Evolutionary conservation across 2,888 invertebrate genomes (phyloP), one percentile per base, ranked within the genome.

Genomic region (Carabus problematicus): DNA sequence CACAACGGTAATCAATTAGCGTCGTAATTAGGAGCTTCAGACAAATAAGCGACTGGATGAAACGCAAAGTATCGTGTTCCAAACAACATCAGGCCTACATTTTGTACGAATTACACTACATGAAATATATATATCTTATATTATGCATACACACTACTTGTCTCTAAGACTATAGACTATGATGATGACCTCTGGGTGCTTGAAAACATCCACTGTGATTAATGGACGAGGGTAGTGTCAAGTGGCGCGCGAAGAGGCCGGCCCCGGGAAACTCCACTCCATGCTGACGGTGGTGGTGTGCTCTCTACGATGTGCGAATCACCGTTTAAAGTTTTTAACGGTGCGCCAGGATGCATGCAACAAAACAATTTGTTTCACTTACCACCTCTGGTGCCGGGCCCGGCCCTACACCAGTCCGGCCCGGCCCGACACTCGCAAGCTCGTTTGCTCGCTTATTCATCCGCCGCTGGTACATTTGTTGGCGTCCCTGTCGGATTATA

Each of bases 311-410:
- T 61, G 68, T 61, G 62, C 61, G 62, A 69, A 69, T 69, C 69
- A 55, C 62, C 62, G 69, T 56, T 61, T 62, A 66, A 61, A 69
- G 62, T 69, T 69, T 69, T 69, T 62, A 69, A 69, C 69, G 62
- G n/a, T 69, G 69, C 69, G 55, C 69, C n/a, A 6, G 62, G 55
- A 41, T 56, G 62, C 69, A 69, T 69, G 69, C 69, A 69, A 69
- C 62, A 56, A 69, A 69, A 69, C 69, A 69, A 69, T 69, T 69
- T 69, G 62, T 69, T 69, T 69, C 62, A 69, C 69, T 69, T 69
- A 69, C 62, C 19, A 54, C 16, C 52, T 12, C 11, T 14, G 7
- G n/a, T 14, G 45, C 16, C 52, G 18, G 52, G 18, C 52, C 9
- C 1, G 19, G 19, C 52, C 11, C 14, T 14, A 45, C 11, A 14